Evolutionary conservation across 1,140 invertebrate genomes (phyloP).

Genomic region (Drosophila varians): DNA sequence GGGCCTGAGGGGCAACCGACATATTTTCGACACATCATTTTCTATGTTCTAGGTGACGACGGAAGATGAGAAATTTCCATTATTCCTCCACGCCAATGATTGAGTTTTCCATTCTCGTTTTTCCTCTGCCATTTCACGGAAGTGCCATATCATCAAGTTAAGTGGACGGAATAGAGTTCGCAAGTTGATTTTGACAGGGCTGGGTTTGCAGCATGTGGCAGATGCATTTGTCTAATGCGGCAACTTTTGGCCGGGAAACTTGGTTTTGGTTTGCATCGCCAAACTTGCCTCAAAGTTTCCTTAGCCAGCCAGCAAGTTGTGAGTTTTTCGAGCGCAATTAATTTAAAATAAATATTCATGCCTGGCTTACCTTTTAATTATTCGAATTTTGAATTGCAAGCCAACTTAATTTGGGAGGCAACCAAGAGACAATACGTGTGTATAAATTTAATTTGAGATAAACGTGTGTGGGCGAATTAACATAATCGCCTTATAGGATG

Average conservation of each 20-base stretch:
- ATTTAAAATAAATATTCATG: conserved; percentile 19
- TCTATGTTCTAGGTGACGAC: conserved; percentile 63
- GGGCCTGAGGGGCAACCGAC: conserved; percentile 16
- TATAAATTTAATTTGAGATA: conserved; percentile 48
- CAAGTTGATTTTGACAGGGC: conserved; percentile 26
- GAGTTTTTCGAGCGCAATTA: conserved; percentile 25
- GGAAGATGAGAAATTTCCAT: conserved; percentile 62
- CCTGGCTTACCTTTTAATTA: background rate
- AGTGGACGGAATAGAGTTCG: conserved; percentile 53
- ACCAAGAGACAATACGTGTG: background rate
- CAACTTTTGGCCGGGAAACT: conserved; percentile 37
- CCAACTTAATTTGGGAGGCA: conserved; percentile 9
- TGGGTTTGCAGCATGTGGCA: conserved; percentile 20
- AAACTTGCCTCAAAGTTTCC: conserved; percentile 21
- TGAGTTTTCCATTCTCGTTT: conserved; percentile 22
- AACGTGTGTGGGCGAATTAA: conserved; percentile 28
- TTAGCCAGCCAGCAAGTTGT: background rate
- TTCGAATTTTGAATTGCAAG: background rate
- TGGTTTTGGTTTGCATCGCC: conserved; percentile 47
- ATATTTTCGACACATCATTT: conserved; percentile 73
- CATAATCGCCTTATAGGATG: conserved; percentile 66
- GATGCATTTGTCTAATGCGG: conserved; percentile 54
- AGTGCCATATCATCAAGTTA: conserved; percentile 69
- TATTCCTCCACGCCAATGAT: conserved; percentile 58
- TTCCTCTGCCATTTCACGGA: conserved; percentile 29